These are phyloP conservation scores for Teleiodes luculella DNA, from an alignment of 2,888 invertebrate species.

Conservation along the genomic window DNA sequence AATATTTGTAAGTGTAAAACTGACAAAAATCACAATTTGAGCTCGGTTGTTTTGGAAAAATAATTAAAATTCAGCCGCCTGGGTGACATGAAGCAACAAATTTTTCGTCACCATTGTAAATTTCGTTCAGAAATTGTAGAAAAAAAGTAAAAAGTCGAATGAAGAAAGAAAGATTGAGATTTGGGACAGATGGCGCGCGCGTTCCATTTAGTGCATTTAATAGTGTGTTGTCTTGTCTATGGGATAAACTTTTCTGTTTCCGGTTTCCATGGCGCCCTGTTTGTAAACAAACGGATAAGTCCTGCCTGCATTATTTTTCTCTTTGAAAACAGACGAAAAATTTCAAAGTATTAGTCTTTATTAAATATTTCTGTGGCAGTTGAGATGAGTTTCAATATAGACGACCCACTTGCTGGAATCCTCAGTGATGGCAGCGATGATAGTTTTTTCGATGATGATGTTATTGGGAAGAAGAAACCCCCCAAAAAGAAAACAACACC, in stretches of 20 bases:
- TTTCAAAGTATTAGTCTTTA: too few relatives aligned
- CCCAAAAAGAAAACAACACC: conserved; percentile 50
- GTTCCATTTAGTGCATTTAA: background rate
- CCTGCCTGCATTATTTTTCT: too few relatives aligned
- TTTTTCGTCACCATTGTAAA: conserved; percentile 36
- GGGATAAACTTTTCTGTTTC: conserved; percentile 16
- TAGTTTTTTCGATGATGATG: conserved; percentile 84
- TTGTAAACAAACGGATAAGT: conserved; percentile 43
- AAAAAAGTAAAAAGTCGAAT: conserved; percentile 3
- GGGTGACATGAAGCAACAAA: conserved; percentile 73
- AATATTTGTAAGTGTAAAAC: conserved; percentile 34
- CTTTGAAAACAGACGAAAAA: too few relatives aligned
- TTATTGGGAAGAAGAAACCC: conserved; percentile 64
- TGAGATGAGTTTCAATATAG: conserved; percentile 76
- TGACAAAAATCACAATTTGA: conserved; percentile 36
- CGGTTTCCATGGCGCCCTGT: conserved; percentile 57
- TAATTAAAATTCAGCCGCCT: conserved; percentile 65
- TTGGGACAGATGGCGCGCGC: too few relatives aligned
- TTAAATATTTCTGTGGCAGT: background rate
- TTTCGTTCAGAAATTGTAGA: conserved; percentile 22
- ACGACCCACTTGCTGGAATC: conserved; percentile 82
- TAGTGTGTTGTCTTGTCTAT: background rate
- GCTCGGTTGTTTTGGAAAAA: conserved; percentile 68
- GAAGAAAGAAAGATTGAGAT: too few relatives aligned
- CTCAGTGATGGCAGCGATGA: conserved; percentile 85